Evolutionary conservation across 2,888 invertebrate species (phyloP).

Genomic region (Calephelis perditalis): DNA sequence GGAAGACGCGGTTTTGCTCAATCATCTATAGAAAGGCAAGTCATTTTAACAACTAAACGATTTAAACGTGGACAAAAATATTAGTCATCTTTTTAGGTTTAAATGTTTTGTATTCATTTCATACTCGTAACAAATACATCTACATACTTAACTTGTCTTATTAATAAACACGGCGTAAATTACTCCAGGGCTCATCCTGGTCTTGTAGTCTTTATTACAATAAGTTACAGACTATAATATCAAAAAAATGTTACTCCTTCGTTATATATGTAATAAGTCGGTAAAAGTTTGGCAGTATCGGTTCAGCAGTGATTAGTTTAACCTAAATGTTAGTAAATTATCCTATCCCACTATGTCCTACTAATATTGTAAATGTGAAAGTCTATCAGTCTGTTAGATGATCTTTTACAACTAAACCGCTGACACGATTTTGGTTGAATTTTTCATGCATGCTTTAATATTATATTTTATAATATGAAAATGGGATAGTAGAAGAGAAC

Average conservation of each 20-base stretch:
- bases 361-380: too few species aligned
- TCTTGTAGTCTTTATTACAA: background rate
- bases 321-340: too few species aligned
- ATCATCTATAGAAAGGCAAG: slow-evolving; percentile 22
- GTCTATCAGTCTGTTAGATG: too few species aligned
- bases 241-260: background rate
- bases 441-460: too few species aligned
- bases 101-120: background rate
- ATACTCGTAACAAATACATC: background rate
- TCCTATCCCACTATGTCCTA: too few species aligned
- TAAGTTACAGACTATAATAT: too few species aligned
- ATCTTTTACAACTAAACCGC: too few species aligned
- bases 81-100: slow-evolving; percentile 10
- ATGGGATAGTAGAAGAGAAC: too few species aligned
- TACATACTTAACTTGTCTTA: background rate
- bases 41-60: slow-evolving; percentile 21
- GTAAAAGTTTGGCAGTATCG: background rate
- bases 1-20: slow-evolving; percentile 19
- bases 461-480: too few species aligned
- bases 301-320: too few species aligned
- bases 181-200: background rate
- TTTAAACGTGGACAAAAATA: slow-evolving; percentile 7
- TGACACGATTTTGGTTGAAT: too few species aligned
- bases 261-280: background rate
- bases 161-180: too few species aligned